A percentile compares a stretch with the other conserved stretches of the same genome.
phyloP scores from a whole-genome alignment of 1,140 invertebrate species.

The Zophobas atratus region DNA sequence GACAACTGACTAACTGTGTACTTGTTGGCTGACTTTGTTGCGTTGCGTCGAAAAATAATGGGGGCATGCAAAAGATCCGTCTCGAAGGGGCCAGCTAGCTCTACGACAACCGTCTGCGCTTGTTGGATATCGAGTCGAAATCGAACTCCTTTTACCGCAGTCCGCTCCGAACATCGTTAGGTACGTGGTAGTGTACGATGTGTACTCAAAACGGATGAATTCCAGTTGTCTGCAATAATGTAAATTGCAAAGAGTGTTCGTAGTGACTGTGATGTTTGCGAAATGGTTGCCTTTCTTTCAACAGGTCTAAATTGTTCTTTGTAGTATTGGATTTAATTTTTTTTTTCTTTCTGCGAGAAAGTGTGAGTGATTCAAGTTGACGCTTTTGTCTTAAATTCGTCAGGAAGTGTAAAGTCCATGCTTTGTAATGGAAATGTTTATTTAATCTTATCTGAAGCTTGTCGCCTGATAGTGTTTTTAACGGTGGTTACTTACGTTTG shows the following conservation, averaged over 20 bases:
- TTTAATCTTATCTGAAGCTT: too few relatives aligned
- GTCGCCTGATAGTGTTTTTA: too few relatives aligned
- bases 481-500: too few relatives aligned
- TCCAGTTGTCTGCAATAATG: not conserved
- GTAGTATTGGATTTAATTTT: too few relatives aligned
- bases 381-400: too few relatives aligned
- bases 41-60: constrained; percentile 31
- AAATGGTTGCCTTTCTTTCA: constrained; percentile 36
- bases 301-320: not conserved
- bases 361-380: too few relatives aligned
- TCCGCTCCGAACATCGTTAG: constrained; percentile 22
- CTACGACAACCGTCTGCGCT: constrained; percentile 34
- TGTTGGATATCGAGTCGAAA: not conserved
- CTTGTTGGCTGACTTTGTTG: not conserved
- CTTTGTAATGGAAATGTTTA: too few relatives aligned
- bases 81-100: constrained; percentile 32
- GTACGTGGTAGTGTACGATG: constrained; percentile 14
- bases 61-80: constrained; percentile 34
- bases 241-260: not conserved
- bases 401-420: too few relatives aligned
- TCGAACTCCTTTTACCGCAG: constrained; percentile 49
- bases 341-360: too few relatives aligned
- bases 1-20: not conserved
- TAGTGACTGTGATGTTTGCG: constrained; percentile 14
- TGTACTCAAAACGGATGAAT: constrained; percentile 4